Evolutionary conservation across 2,888 invertebrate species (phyloP).

Genomic region (Plutella xylostella): DNA sequence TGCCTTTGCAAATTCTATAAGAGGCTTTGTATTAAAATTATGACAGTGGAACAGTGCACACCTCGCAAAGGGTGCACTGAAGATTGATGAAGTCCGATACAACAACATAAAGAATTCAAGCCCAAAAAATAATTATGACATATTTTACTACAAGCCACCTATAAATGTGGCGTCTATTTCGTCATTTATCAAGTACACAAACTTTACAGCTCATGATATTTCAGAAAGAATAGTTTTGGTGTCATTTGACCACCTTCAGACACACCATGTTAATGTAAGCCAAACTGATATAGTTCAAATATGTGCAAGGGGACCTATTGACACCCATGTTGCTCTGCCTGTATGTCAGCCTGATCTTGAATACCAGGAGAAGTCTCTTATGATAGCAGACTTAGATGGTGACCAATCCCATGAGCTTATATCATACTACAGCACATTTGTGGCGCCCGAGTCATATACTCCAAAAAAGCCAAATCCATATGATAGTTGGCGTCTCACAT

Average conservation of each 20-base stretch:
- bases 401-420: constrained; percentile 83
- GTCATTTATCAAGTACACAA: constrained; percentile 53
- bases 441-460: constrained; percentile 44
- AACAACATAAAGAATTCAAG: constrained; percentile 58
- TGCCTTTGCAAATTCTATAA: constrained; percentile 70
- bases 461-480: constrained; percentile 45
- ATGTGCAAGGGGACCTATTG: constrained; percentile 61
- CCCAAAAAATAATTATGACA: constrained; percentile 52
- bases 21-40: constrained; percentile 84
- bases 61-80: constrained; percentile 58
- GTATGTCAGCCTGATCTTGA: constrained; percentile 81
- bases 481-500: constrained; percentile 73
- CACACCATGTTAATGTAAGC: constrained; percentile 82
- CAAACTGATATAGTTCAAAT: constrained; percentile 82
- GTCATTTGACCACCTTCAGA: constrained; percentile 80
- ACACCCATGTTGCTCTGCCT: constrained; percentile 37
- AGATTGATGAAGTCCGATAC: constrained; percentile 51
- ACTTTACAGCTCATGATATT: constrained; percentile 68
- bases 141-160: constrained; percentile 45
- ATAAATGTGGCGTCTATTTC: constrained; percentile 53
- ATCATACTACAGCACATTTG: constrained; percentile 78
- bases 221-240: constrained; percentile 82
- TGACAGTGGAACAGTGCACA: constrained; percentile 81
- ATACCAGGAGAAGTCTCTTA: constrained; percentile 78
- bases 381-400: constrained; percentile 80